A percentile compares a stretch with the other conserved stretches of the same genome.
Conservation (phyloP, 2,797 vertebrate species). For the Urocyon cinereoargenteus region DNA sequence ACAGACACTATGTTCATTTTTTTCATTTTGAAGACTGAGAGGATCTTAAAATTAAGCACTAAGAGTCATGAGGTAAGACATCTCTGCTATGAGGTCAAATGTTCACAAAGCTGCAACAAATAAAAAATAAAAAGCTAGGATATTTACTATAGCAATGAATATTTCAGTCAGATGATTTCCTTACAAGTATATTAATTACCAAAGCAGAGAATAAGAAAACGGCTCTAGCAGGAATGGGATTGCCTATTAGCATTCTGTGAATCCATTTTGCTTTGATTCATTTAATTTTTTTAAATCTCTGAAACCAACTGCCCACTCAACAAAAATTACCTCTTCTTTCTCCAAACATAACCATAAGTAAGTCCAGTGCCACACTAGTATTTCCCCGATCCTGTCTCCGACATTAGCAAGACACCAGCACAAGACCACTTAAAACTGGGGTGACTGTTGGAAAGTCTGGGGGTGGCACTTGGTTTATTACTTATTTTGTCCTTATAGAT, state of each 20-base stretch:
- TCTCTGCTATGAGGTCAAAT: not conserved
- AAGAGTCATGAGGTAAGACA: not conserved
- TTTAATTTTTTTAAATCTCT: conserved; percentile 40
- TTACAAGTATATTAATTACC: not conserved
- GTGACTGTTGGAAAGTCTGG: not conserved
- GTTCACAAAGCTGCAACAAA: not conserved
- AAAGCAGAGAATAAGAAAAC: not conserved
- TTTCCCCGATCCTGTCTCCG: not conserved
- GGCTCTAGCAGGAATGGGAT: not conserved
- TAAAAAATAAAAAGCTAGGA: conserved; percentile 31
- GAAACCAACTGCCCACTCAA: conserved; percentile 41
- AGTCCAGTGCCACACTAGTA: not conserved
- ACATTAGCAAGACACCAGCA: not conserved
- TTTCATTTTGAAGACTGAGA: conserved; percentile 25
- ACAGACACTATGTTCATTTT: not conserved
- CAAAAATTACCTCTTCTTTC: not conserved
- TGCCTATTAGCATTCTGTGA: not conserved
- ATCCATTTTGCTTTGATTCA: not conserved
- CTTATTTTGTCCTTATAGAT: not conserved
- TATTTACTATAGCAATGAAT: conserved; percentile 12
- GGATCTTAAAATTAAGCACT: conserved; percentile 28
- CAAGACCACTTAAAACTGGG: not conserved
- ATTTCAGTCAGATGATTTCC: conserved; percentile 11
- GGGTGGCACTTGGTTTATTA: not conserved
- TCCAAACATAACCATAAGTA: not conserved